Conservation (phyloP, 1,140 invertebrate genomes). For the Polypedilum pembai region DNA sequence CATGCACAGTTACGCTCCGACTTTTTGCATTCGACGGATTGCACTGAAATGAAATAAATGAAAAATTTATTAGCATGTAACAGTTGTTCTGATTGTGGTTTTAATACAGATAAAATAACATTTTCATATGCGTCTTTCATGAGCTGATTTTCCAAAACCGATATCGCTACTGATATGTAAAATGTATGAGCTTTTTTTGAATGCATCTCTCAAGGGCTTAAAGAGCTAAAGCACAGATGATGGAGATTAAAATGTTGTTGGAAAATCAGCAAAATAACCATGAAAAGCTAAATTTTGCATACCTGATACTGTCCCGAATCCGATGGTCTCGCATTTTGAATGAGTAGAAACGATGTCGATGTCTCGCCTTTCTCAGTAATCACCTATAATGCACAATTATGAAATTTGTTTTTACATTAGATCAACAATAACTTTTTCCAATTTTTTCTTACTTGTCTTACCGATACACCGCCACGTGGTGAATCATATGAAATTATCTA, state of each 20-base stretch:
- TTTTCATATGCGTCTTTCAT: too few species aligned
- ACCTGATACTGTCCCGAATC: conserved; percentile 66
- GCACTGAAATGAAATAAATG: conserved; percentile 42
- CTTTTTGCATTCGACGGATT: conserved; percentile 81
- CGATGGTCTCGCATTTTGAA: conserved; percentile 63
- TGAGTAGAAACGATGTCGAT: conserved; percentile 68
- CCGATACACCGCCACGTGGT: background rate
- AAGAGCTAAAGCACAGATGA: too few species aligned
- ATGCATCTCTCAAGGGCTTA: too few species aligned
- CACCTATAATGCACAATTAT: conserved; percentile 44
- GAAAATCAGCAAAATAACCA: too few species aligned
- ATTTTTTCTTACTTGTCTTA: background rate
- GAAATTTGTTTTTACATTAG: background rate
- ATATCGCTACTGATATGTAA: too few species aligned
- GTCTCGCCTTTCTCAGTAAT: conserved; percentile 70
- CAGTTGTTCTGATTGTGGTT: background rate
- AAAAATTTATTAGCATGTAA: conserved; percentile 8
- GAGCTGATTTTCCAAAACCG: too few species aligned
- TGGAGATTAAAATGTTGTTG: too few species aligned
- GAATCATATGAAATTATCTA: background rate
- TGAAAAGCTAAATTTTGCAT: background rate
- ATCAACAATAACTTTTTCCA: too few species aligned
- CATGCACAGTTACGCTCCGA: conserved; percentile 80
- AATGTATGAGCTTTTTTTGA: too few species aligned
- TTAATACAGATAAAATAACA: too few species aligned